Percentiles rank a stretch among this genome's conserved stretches.
These are phyloP conservation scores for Mesocricetus auratus DNA, from an alignment of 2,113 vertebrate species.

Conservation along the genomic window DNA sequence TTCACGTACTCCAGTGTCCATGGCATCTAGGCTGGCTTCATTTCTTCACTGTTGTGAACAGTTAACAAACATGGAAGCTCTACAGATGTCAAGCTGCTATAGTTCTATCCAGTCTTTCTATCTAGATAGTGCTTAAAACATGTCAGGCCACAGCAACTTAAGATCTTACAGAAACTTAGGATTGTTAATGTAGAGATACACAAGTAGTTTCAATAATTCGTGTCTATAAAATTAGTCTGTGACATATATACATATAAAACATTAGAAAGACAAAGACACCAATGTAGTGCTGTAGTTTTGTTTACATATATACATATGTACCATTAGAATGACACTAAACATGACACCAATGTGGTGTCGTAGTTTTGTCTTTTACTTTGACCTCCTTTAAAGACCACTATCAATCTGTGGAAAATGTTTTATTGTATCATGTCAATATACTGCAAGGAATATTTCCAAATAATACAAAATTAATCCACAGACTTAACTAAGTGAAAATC, in stretches of 20 bases:
- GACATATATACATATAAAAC: neutral
- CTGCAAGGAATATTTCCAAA: conserved; percentile 53
- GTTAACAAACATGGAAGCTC: neutral
- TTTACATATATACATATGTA: neutral
- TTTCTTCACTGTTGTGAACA: neutral
- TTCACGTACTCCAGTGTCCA: neutral
- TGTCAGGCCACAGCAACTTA: neutral
- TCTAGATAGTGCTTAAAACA: neutral
- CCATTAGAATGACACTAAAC: neutral
- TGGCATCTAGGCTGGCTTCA: neutral
- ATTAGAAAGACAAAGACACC: conserved; percentile 39
- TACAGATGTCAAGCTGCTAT: neutral
- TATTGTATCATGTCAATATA: conserved; percentile 71
- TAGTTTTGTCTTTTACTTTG: neutral
- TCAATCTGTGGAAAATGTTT: conserved; percentile 76
- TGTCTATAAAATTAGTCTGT: conserved; percentile 47
- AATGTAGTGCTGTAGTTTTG: neutral
- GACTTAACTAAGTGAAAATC: conserved; percentile 64
- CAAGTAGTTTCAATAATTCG: conserved; percentile 17
- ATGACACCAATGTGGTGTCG: neutral
- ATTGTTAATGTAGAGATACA: conserved; percentile 35
- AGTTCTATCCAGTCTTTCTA: conserved; percentile 1
- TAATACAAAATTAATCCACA: conserved; percentile 80
- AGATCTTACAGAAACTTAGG: neutral
- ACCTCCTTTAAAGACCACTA: conserved; percentile 51